Conservation (phyloP, 2,888 invertebrate species). For the Melolontha melolontha region DNA sequence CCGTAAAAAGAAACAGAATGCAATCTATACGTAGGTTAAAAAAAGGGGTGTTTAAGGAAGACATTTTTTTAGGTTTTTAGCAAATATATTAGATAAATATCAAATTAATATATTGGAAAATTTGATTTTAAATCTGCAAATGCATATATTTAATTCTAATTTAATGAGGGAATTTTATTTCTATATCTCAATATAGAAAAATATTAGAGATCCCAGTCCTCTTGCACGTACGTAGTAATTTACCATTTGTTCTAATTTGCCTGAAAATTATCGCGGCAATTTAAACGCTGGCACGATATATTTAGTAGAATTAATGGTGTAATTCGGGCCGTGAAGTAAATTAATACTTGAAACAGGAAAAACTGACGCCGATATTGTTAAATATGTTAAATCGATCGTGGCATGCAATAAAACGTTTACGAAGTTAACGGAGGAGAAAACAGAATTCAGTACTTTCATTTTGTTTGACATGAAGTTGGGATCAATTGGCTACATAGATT, state of each 20-base stretch:
- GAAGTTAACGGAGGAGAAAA: background rate
- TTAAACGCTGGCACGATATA: slow-evolving; percentile 11
- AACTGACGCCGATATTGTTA: background rate
- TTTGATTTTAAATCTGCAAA: no score
- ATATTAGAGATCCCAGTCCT: no score
- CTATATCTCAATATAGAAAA: no score
- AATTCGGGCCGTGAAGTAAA: background rate
- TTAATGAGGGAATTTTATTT: no score
- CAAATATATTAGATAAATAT: no score
- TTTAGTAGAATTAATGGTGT: no score
- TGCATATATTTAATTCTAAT: no score
- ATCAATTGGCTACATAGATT: slow-evolving; percentile 8
- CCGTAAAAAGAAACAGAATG: no score
- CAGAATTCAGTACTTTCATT: background rate
- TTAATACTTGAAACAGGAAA: slow-evolving; percentile 8
- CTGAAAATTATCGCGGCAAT: slow-evolving; percentile 25
- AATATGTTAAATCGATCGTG: slow-evolving; percentile 14
- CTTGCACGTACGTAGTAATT: background rate
- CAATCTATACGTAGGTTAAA: no score
- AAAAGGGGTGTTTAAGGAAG: no score
- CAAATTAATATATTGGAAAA: no score
- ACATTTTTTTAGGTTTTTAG: no score
- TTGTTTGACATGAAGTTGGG: background rate
- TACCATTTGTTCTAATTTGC: slow-evolving; percentile 23
- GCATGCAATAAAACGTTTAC: background rate